Evolutionary conservation across 2,888 invertebrate genomes (phyloP).

Genomic region (Gastrophysa polygoni): DNA sequence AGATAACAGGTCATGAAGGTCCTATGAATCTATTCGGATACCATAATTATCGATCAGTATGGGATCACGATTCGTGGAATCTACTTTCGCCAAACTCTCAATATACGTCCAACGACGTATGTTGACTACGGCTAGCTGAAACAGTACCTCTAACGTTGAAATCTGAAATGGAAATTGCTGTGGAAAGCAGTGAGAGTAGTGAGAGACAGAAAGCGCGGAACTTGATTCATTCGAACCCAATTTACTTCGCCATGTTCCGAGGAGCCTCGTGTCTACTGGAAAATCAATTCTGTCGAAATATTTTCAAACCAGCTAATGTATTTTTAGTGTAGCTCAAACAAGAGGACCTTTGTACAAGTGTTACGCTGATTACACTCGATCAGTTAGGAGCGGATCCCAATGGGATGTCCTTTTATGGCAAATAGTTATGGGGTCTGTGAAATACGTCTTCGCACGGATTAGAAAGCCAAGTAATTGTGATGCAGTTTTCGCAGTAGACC

Average conservation of each 20-base stretch:
- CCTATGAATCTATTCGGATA: no score
- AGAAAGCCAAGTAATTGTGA: no score
- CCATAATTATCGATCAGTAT: no score
- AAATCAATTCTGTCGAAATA: neutral
- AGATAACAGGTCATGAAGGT: no score
- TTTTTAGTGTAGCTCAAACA: neutral
- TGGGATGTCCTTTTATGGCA: no score
- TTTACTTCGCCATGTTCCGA: neutral
- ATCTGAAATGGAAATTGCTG: neutral
- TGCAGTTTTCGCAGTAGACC: no score
- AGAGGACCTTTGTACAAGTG: no score
- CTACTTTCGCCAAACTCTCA: neutral
- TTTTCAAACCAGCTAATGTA: neutral
- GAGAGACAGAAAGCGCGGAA: neutral
- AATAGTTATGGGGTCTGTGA: no score
- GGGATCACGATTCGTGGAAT: neutral
- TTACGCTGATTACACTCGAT: no score
- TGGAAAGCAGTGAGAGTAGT: neutral
- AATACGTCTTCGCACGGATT: no score
- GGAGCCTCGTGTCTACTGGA: neutral
- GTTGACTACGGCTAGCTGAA: neutral
- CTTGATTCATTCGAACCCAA: neutral
- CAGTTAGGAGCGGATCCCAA: no score
- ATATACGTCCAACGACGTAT: neutral
- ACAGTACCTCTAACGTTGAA: neutral